Conservation (phyloP, 2,113 vertebrate species). For the Paramormyrops kingsleyae region DNA sequence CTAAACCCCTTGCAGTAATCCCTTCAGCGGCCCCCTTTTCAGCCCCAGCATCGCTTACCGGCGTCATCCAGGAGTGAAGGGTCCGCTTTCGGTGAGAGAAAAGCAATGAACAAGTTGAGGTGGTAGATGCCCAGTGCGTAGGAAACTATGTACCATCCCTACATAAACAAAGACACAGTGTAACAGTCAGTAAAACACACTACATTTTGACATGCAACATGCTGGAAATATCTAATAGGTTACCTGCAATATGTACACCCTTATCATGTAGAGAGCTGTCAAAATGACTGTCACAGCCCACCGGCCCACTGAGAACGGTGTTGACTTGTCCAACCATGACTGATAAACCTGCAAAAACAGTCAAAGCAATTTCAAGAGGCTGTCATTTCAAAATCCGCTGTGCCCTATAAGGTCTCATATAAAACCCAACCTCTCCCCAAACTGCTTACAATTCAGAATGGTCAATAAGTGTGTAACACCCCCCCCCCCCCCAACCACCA, state of each 20-base stretch:
- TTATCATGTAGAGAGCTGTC: conserved; percentile 90
- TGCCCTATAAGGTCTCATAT: not conserved
- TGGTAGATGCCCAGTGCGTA: conserved; percentile 75
- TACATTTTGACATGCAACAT: not conserved
- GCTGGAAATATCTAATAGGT: not conserved
- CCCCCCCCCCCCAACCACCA: no score
- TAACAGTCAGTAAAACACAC: not conserved
- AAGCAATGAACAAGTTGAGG: conserved; percentile 74
- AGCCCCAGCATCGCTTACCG: conserved; percentile 46
- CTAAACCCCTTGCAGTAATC: not conserved
- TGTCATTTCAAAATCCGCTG: not conserved
- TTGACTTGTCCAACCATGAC: conserved; percentile 97
- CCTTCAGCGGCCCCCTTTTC: not conserved
- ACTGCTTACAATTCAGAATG: not conserved
- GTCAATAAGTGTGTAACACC: not conserved
- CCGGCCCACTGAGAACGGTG: conserved; percentile 80
- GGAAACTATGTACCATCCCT: conserved; percentile 76
- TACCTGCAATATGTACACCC: conserved; percentile 98
- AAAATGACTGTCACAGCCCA: conserved; percentile 83
- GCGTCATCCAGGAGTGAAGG: conserved; percentile 67
- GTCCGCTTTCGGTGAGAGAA: conserved; percentile 74
- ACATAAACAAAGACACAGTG: conserved; percentile 34
- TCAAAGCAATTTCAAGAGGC: not conserved
- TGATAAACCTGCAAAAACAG: conserved; percentile 77
- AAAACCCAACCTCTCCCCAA: not conserved